A percentile compares a stretch with the other conserved stretches of the same genome.
Evolutionary conservation across 2,113 vertebrate genomes (phyloP).

Genomic region (Trachemys scripta): DNA sequence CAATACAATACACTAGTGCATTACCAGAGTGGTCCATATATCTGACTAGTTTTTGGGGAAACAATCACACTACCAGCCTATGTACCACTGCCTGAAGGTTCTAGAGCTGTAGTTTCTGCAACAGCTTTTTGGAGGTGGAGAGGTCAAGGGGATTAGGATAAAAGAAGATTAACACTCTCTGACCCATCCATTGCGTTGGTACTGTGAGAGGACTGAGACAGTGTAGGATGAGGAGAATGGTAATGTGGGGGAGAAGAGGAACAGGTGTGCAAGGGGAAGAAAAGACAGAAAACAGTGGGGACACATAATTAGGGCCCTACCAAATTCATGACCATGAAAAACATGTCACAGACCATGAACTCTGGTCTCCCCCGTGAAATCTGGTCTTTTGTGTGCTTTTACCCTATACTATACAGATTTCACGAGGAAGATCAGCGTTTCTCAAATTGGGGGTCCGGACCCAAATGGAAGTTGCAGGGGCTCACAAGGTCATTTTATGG

Average conservation of each 20-base stretch:
- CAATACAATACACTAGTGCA: neutral
- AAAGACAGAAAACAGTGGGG: neutral
- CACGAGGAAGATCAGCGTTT: too few species aligned
- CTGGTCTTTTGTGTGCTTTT: too few species aligned
- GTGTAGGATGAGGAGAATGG: neutral
- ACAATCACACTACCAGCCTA: neutral
- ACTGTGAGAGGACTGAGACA: neutral
- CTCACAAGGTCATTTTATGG: too few species aligned
- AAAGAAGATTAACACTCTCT: too few species aligned
- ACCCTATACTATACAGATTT: too few species aligned
- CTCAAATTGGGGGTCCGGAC: too few species aligned
- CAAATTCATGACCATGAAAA: too few species aligned
- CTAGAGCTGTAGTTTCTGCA: slow-evolving; percentile 6
- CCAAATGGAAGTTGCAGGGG: too few species aligned
- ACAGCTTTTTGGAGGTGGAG: neutral
- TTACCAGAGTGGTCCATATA: neutral
- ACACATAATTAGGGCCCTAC: too few species aligned
- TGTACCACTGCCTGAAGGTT: slow-evolving; percentile 10
- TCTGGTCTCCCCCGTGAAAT: too few species aligned
- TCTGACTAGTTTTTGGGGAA: neutral
- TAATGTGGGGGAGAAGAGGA: neutral
- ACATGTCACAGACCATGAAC: too few species aligned
- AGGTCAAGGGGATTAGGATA: neutral
- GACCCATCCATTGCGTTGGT: neutral
- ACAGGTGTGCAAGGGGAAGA: neutral